phyloP scores from a whole-genome alignment of 2,113 vertebrate species.

The Varanus komodoensis region DNA sequence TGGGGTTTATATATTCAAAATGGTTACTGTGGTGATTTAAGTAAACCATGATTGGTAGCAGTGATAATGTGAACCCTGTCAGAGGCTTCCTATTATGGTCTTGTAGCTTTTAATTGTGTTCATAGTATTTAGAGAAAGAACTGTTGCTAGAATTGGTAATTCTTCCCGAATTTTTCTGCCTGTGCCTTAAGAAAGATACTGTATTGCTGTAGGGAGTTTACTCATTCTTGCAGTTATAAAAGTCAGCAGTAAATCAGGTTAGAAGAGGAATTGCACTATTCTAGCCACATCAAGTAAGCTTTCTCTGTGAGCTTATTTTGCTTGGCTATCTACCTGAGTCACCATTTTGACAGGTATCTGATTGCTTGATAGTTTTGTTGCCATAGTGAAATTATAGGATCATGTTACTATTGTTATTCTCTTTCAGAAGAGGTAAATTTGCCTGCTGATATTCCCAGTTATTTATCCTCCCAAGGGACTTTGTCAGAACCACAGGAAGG shows the following conservation, averaged over 20 bases:
- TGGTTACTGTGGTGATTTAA: too few species aligned
- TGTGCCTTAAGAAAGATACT: background rate
- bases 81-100: background rate
- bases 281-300: background rate
- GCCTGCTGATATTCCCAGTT: conserved; percentile 96
- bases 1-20: too few species aligned
- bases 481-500: conserved; percentile 96
- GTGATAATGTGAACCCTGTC: too few species aligned
- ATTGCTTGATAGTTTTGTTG: background rate
- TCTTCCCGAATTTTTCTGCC: background rate
- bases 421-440: conserved; percentile 94
- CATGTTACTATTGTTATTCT: conserved; percentile 24
- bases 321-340: background rate
- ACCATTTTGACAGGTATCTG: background rate
- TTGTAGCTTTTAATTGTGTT: background rate
- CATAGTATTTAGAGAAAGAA: background rate
- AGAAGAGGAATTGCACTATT: background rate
- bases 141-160: background rate
- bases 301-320: background rate
- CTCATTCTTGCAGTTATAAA: background rate
- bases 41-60: too few species aligned
- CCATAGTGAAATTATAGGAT: background rate
- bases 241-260: background rate
- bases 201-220: background rate
- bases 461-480: conserved; percentile 96